Conservation (phyloP, 2,113 vertebrate genomes). For the Thunnus thynnus region DNA sequence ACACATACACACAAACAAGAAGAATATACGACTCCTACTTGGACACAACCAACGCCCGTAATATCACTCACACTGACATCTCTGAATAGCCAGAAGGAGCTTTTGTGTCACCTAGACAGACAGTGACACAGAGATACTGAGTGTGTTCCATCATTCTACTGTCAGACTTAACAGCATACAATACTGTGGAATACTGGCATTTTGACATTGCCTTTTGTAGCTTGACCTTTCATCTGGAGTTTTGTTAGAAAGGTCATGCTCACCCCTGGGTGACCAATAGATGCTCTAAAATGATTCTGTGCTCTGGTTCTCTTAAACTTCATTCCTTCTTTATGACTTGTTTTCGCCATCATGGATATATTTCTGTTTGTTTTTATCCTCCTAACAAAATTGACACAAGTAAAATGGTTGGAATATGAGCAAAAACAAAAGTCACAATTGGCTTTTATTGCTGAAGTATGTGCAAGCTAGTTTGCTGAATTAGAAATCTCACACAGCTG, state of each 20-base stretch:
- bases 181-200: conserved; percentile 18
- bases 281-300: conserved; percentile 8
- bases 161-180: conserved; percentile 16
- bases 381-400: background rate
- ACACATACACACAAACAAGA: background rate
- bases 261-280: background rate
- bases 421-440: background rate
- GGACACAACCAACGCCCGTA: background rate
- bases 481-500: background rate
- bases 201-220: conserved; percentile 53
- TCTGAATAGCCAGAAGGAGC: conserved; percentile 9
- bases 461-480: background rate
- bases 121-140: background rate
- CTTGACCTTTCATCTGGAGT: conserved; percentile 40
- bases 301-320: background rate
- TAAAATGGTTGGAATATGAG: background rate
- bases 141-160: conserved; percentile 27
- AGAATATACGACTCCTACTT: background rate
- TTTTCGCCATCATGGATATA: background rate
- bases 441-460: background rate
- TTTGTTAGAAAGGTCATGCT: background rate
- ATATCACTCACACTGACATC: conserved; percentile 5
- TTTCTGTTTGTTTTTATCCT: conserved; percentile 6
- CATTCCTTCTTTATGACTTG: background rate
- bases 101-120: conserved; percentile 32